Conservation (phyloP, 2,797 vertebrate genomes). For the Poecile montanus region DNA sequence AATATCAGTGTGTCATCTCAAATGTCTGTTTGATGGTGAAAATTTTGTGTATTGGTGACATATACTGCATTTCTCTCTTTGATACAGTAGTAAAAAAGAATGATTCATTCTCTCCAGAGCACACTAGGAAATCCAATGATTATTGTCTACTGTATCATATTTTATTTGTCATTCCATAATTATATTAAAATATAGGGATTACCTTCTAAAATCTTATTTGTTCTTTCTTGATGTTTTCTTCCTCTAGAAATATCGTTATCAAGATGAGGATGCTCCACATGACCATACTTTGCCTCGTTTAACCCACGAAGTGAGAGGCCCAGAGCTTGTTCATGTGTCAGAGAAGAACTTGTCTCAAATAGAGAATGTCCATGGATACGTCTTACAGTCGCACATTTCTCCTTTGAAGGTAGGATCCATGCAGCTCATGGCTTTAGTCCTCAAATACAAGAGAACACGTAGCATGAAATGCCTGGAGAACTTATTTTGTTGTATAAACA, state of each 20-base stretch:
- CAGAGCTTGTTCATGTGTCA: slow-evolving; percentile 94
- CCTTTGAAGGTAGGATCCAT: slow-evolving; percentile 87
- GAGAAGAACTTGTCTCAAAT: slow-evolving; percentile 98
- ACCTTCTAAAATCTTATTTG: neutral
- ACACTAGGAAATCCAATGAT: fast-evolving
- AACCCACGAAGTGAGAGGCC: slow-evolving; percentile 89
- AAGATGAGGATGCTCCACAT: slow-evolving; percentile 90
- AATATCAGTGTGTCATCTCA: neutral
- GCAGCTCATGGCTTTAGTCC: neutral
- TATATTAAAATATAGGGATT: neutral
- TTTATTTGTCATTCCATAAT: neutral
- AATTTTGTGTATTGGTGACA: neutral
- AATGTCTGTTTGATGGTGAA: neutral
- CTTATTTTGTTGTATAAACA: neutral
- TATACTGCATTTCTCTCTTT: neutral
- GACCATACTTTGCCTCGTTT: slow-evolving; percentile 92
- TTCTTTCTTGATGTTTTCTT: neutral
- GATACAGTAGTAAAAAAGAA: neutral
- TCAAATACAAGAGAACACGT: fast-evolving
- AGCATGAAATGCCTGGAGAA: neutral
- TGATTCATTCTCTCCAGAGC: neutral
- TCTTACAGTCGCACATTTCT: slow-evolving; percentile 95
- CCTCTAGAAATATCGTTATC: slow-evolving; percentile 90
- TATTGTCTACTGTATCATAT: neutral
- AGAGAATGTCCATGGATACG: slow-evolving; percentile 96